These are phyloP conservation scores for Lindbergichthys nudifrons DNA, from an alignment of 2,797 vertebrate species.

Conservation along the genomic window DNA sequence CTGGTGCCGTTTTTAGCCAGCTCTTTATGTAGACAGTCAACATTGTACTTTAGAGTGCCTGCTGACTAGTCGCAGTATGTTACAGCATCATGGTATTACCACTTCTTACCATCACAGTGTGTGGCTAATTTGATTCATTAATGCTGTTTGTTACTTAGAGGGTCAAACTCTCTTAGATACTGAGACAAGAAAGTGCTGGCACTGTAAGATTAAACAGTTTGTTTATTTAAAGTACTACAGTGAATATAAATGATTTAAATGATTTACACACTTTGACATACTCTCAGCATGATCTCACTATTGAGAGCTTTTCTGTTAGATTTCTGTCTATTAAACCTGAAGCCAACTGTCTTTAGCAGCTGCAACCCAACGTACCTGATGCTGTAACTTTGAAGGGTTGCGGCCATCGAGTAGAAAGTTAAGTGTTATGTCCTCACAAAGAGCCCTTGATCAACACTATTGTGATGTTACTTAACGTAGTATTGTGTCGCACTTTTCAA, in stretches of 20 bases:
- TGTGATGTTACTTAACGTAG: too few relatives aligned
- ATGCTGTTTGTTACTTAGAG: conserved; percentile 17
- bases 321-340: conserved; percentile 1
- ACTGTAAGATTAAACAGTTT: neutral
- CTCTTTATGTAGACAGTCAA: conserved; percentile 58
- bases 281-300: conserved; percentile 7
- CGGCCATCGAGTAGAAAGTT: conserved; percentile 9
- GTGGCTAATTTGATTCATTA: conserved; percentile 38
- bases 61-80: conserved; percentile 26
- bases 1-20: conserved; percentile 57
- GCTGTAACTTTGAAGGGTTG: neutral
- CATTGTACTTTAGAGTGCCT: conserved; percentile 38
- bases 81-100: conserved; percentile 45
- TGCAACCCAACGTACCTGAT: neutral
- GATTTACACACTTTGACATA: neutral
- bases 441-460: neutral
- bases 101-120: conserved; percentile 46
- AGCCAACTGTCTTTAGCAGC: neutral
- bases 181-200: neutral
- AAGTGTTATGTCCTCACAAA: neutral
- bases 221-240: neutral
- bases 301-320: neutral
- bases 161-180: conserved; percentile 18
- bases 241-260: neutral
- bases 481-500: neutral